Conservation (phyloP, 2,113 vertebrate genomes). For the Myxocyprinus asiaticus region DNA sequence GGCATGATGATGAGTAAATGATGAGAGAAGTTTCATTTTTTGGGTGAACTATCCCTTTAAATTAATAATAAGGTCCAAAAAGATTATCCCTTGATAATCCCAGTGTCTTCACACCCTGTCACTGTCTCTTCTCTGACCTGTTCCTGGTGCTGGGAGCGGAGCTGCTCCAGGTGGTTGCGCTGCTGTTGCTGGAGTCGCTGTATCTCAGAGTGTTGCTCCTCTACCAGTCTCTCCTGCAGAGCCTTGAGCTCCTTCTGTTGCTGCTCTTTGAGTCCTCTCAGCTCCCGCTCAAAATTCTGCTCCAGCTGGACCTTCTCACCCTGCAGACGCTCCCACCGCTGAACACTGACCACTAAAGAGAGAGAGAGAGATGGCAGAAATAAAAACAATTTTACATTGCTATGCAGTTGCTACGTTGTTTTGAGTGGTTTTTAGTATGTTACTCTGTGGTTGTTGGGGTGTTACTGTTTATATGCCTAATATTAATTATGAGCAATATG, state of each 20-base stretch:
- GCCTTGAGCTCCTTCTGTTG: conserved; percentile 82
- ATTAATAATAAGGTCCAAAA: too few species aligned
- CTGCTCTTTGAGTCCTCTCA: conserved; percentile 74
- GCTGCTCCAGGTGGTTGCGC: conserved; percentile 51
- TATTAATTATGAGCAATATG: not conserved
- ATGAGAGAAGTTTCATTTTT: too few species aligned
- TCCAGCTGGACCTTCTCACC: conserved; percentile 89
- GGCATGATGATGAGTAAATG: too few species aligned
- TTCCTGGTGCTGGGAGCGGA: conserved; percentile 66
- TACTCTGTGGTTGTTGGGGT: not conserved
- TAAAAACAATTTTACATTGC: too few species aligned
- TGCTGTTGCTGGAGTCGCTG: conserved; percentile 77
- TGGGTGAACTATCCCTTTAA: too few species aligned
- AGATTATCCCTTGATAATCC: not conserved
- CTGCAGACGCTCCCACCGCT: conserved; percentile 84
- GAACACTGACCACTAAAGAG: conserved; percentile 79
- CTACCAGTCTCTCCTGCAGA: conserved; percentile 80
- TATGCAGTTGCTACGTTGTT: not conserved
- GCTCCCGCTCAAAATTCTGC: conserved; percentile 79
- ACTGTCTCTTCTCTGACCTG: conserved; percentile 61
- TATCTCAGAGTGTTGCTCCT: conserved; percentile 69
- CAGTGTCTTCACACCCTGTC: too few species aligned
- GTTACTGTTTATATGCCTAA: not conserved
- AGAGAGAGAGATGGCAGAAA: not conserved
- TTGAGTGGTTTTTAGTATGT: not conserved